Conservation (phyloP, 2,797 vertebrate species). For the Mus caroli region DNA sequence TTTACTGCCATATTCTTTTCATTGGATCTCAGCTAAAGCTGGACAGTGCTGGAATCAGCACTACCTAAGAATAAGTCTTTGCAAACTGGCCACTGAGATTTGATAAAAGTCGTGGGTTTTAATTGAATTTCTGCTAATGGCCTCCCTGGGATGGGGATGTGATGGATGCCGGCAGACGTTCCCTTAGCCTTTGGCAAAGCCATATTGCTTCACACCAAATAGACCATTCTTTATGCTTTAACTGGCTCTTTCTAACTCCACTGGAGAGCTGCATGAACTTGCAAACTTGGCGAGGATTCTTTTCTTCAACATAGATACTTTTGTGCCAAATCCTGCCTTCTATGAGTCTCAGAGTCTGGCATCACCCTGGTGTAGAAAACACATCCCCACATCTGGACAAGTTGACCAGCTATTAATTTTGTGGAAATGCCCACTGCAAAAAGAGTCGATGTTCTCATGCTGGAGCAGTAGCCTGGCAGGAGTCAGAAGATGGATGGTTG, state of each 20-base stretch:
- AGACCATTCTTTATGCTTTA: not conserved
- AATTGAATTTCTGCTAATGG: constrained; percentile 60
- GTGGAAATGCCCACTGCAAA: fast-evolving
- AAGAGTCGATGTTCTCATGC: not conserved
- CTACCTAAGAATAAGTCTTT: constrained; percentile 49
- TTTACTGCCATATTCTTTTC: not conserved
- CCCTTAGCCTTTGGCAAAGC: not conserved
- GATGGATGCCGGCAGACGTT: not conserved
- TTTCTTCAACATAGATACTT: not conserved
- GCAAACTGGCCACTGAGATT: constrained; percentile 55
- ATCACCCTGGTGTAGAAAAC: not conserved
- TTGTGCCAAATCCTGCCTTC: not conserved
- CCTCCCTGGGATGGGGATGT: constrained; percentile 31
- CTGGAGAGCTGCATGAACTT: not conserved
- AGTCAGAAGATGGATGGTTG: fast-evolving
- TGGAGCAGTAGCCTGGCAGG: fast-evolving
- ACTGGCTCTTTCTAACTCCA: not conserved
- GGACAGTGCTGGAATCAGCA: constrained; percentile 35
- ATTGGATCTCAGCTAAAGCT: constrained; percentile 21
- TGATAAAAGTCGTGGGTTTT: constrained; percentile 58
- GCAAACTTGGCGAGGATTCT: not conserved
- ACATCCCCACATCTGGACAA: not conserved
- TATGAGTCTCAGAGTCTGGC: not conserved
- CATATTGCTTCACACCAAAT: not conserved
- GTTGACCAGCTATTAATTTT: not conserved